A percentile compares a stretch with the other conserved stretches of the same genome.
These are phyloP conservation scores for Drosophila pseudotalamancana DNA, from an alignment of 2,888 invertebrate genomes.

Conservation along the genomic window DNA sequence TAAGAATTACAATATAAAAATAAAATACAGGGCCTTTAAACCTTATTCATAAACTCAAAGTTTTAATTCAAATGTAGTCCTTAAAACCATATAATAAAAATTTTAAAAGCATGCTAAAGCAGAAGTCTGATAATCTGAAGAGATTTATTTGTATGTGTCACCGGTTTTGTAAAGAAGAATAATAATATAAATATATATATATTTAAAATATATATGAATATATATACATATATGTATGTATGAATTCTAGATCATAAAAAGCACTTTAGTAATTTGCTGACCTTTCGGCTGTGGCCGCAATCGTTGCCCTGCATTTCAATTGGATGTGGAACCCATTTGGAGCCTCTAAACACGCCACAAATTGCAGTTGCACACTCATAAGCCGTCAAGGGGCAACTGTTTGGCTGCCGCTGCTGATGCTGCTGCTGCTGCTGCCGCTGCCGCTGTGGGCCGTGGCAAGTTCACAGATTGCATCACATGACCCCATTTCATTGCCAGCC, in stretches of 20 bases:
- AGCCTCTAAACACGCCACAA: constrained; percentile 33
- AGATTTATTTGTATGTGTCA: too few species aligned
- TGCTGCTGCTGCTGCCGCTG: background rate
- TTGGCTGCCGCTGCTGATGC: background rate
- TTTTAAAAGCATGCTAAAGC: too few species aligned
- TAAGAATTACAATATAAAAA: too few species aligned
- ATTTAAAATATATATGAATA: background rate
- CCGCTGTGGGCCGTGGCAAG: constrained; percentile 36
- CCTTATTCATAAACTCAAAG: too few species aligned
- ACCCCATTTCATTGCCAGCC: constrained; percentile 60
- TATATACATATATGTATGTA: background rate
- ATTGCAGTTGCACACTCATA: constrained; percentile 38
- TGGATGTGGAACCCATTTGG: constrained; percentile 36
- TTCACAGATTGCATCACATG: constrained; percentile 68
- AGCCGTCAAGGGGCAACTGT: constrained; percentile 17
- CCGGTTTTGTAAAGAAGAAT: too few species aligned
- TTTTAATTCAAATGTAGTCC: too few species aligned
- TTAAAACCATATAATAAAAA: too few species aligned
- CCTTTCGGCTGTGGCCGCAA: constrained; percentile 30
- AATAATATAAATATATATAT: background rate
- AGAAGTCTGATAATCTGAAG: too few species aligned
- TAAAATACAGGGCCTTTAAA: too few species aligned
- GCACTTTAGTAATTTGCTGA: constrained; percentile 28
- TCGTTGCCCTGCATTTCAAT: constrained; percentile 49
- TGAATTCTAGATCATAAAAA: background rate